Percentiles rank a stretch among this genome's conserved stretches.
Evolutionary conservation across 2,888 invertebrate genomes (phyloP).

Genomic region (Andrena bicolor): DNA sequence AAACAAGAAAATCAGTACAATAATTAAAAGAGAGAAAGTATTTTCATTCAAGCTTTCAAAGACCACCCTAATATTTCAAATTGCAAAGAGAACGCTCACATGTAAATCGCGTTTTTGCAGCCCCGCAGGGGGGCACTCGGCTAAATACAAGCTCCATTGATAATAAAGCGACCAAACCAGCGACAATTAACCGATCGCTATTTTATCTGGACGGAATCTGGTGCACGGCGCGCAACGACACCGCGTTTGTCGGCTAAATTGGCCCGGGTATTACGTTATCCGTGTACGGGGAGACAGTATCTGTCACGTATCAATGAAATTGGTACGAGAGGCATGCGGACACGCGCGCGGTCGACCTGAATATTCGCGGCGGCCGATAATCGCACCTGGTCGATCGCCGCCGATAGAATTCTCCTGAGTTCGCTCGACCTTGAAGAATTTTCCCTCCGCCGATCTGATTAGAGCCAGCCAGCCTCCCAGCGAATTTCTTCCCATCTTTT

Average conservation of each 20-base stretch:
- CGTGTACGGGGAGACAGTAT: constrained; percentile 37
- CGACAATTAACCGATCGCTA: constrained; percentile 47
- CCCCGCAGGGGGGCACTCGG: background rate
- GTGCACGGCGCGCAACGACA: constrained; percentile 9
- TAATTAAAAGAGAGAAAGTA: no score
- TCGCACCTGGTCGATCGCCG: constrained; percentile 59
- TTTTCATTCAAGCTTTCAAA: no score
- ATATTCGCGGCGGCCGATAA: constrained; percentile 70
- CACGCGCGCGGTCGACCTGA: constrained; percentile 68
- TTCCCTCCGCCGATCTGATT: constrained; percentile 6
- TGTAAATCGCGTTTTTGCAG: background rate
- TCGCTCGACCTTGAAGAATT: constrained; percentile 19
- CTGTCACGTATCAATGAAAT: constrained; percentile 58
- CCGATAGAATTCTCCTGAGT: constrained; percentile 47
- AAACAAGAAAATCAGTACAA: no score
- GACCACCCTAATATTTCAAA: no score
- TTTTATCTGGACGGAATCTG: constrained; percentile 48
- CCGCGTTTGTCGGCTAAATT: constrained; percentile 43
- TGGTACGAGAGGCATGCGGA: constrained; percentile 67
- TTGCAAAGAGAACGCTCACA: background rate
- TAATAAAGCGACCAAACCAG: background rate
- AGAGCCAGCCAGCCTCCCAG: constrained; percentile 9
- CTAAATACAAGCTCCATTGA: background rate
- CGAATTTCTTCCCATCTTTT: constrained; percentile 31
- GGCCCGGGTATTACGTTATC: constrained; percentile 37